Conservation (phyloP, 1,140 invertebrate genomes). For the Leptinotarsa lineolata region DNA sequence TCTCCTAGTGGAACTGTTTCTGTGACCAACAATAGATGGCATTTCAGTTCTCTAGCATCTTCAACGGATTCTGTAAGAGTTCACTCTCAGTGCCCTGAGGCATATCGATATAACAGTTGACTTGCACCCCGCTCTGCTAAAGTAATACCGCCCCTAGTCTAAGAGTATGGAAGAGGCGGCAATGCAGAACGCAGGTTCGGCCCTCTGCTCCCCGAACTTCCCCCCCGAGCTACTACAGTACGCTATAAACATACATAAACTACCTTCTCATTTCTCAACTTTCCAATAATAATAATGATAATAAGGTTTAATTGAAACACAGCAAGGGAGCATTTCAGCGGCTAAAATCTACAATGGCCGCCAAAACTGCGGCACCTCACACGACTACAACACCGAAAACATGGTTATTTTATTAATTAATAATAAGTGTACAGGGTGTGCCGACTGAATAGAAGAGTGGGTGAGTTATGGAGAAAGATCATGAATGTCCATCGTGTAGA, state of each 20-base stretch:
- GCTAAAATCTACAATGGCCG: constrained; percentile 37
- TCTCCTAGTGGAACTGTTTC: no score
- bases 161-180: constrained; percentile 42
- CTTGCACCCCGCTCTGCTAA: constrained; percentile 47
- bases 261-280: constrained; percentile 53
- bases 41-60: no score
- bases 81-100: constrained; percentile 4
- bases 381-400: constrained; percentile 51
- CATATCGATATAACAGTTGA: constrained; percentile 45
- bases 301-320: constrained; percentile 51
- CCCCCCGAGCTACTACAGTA: constrained; percentile 53
- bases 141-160: constrained; percentile 50
- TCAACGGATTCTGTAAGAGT: neutral
- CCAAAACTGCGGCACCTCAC: constrained; percentile 40
- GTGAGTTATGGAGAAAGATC: neutral
- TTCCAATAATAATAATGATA: constrained; percentile 53
- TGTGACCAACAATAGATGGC: no score
- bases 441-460: neutral
- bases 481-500: no score
- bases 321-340: constrained; percentile 52
- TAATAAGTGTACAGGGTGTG: constrained; percentile 25
- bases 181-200: constrained; percentile 47
- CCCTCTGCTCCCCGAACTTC: constrained; percentile 37
- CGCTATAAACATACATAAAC: constrained; percentile 56
- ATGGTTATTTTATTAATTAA: constrained; percentile 41